A percentile compares a stretch with the other conserved stretches of the same genome.
These are phyloP conservation scores for Cottus gobio DNA, from an alignment of 2,113 vertebrate species.

Conservation along the genomic window DNA sequence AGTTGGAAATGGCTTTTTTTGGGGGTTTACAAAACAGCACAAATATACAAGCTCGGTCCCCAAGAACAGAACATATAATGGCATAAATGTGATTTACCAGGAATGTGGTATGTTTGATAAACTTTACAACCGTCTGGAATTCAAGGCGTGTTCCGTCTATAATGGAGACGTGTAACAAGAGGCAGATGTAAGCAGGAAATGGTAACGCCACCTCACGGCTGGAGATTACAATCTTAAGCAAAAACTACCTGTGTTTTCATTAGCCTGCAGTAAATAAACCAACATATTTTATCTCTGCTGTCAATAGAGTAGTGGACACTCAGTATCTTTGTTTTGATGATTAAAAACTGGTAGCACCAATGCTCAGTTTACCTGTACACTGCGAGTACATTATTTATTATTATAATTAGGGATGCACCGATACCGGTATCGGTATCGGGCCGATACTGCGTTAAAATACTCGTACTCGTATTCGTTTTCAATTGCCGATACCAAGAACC, in stretches of 20 bases:
- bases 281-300: background rate
- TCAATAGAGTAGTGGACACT: slow-evolving; percentile 20
- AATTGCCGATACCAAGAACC: too few species aligned
- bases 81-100: slow-evolving; percentile 49
- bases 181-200: slow-evolving; percentile 29
- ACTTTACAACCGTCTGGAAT: slow-evolving; percentile 29
- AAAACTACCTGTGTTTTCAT: slow-evolving; percentile 35
- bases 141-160: slow-evolving; percentile 23
- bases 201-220: background rate
- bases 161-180: slow-evolving; percentile 44
- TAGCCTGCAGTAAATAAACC: slow-evolving; percentile 32
- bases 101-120: slow-evolving; percentile 30
- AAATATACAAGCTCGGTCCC: slow-evolving; percentile 17
- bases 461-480: too few species aligned
- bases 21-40: slow-evolving; percentile 7
- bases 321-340: slow-evolving; percentile 10
- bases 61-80: background rate
- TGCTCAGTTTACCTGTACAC: slow-evolving; percentile 3
- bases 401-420: too few species aligned
- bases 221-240: slow-evolving; percentile 18
- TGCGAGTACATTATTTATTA: background rate
- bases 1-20: slow-evolving; percentile 27
- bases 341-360: background rate
- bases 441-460: too few species aligned
- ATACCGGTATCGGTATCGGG: too few species aligned